These are phyloP conservation scores for Andrena marginata DNA, from an alignment of 2,888 invertebrate genomes.

Conservation along the genomic window DNA sequence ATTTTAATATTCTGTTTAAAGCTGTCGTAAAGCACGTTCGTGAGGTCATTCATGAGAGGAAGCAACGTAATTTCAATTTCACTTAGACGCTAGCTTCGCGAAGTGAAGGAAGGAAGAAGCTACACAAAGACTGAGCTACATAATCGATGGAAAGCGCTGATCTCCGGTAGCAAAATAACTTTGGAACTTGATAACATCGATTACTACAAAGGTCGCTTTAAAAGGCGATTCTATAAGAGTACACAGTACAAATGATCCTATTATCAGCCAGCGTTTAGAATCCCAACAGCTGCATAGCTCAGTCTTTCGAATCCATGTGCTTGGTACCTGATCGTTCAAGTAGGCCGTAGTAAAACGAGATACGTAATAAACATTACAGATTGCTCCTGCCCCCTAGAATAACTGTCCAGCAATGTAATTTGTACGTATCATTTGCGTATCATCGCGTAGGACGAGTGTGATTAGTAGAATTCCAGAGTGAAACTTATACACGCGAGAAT, in stretches of 20 bases:
- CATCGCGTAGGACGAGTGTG: background rate
- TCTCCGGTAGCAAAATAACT: background rate
- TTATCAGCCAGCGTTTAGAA: constrained; percentile 47
- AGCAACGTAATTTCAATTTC: constrained; percentile 27
- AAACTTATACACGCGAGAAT: background rate
- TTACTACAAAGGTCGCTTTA: constrained; percentile 1
- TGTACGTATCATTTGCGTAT: constrained; percentile 20
- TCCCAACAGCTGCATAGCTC: constrained; percentile 51
- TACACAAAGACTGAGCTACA: constrained; percentile 50
- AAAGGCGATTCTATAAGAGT: constrained; percentile 14
- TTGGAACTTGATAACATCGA: constrained; percentile 15
- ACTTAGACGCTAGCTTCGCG: background rate
- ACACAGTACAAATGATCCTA: constrained; percentile 44
- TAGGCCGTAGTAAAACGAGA: constrained; percentile 56
- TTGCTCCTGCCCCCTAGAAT: background rate
- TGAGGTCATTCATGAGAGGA: constrained; percentile 36
- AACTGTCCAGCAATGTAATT: constrained; percentile 13
- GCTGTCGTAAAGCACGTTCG: constrained; percentile 70
- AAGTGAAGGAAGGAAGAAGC: constrained; percentile 17
- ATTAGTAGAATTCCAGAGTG: background rate
- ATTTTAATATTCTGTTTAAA: constrained; percentile 63
- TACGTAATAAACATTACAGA: constrained; percentile 23
- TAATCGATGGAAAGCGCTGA: constrained; percentile 21
- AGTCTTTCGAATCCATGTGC: constrained; percentile 54
- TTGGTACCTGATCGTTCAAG: constrained; percentile 33